Evolutionary conservation across 2,888 invertebrate genomes (phyloP).

Genomic region (Sphaerophoria rueppellii): DNA sequence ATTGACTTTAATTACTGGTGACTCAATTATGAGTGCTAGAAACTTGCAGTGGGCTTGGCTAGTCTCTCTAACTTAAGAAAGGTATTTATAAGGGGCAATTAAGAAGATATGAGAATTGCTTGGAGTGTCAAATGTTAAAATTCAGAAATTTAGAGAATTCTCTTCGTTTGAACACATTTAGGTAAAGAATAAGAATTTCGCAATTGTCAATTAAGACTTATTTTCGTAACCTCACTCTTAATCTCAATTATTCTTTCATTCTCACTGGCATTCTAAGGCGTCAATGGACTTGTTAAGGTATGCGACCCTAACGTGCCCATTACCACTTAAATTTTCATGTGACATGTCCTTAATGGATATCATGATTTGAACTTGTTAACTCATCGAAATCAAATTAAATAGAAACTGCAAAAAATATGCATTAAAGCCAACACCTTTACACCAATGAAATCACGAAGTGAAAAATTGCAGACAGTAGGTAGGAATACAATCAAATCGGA

Average conservation of each 20-base stretch:
- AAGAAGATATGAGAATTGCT: not conserved
- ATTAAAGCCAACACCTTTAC: not conserved
- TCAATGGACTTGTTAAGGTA: no score
- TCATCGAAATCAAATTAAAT: not conserved
- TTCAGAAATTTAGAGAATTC: not conserved
- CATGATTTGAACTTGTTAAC: not conserved
- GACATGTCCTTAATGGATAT: no score
- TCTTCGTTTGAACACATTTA: not conserved
- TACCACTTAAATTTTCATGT: no score
- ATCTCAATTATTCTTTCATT: no score
- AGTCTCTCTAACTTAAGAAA: not conserved
- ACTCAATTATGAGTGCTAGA: conserved; percentile 7
- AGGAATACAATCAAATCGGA: not conserved
- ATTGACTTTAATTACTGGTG: conserved; percentile 30
- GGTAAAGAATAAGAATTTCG: not conserved
- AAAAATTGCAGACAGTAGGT: not conserved
- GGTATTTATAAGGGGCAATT: not conserved
- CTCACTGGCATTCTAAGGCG: no score
- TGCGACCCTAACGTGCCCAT: no score
- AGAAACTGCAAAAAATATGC: not conserved
- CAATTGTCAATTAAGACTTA: no score
- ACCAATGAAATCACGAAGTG: not conserved
- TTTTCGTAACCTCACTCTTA: no score
- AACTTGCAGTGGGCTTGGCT: no score
- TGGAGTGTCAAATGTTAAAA: conserved; percentile 14